Evolutionary conservation across 2,113 vertebrate species (phyloP).

Genomic region (Plotosus lineatus): DNA sequence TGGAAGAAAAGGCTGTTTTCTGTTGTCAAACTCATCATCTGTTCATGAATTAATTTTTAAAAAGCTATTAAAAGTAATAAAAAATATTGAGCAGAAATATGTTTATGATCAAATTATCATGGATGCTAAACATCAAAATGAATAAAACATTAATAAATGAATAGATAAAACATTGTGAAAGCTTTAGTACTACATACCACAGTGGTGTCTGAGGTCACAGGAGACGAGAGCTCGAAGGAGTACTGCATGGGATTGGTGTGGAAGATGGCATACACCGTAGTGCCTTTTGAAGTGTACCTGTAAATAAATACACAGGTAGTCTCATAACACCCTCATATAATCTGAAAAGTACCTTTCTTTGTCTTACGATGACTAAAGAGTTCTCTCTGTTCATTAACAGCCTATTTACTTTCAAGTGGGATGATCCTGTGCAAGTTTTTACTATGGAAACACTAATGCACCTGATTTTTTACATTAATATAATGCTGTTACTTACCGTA

Average conservation of each 20-base stretch:
- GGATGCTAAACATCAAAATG: not conserved
- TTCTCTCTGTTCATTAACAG: not conserved
- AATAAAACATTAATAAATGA: not conserved
- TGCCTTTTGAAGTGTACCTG: constrained; percentile 79
- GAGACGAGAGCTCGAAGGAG: constrained; percentile 64
- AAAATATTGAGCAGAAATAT: not conserved
- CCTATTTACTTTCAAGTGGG: not conserved
- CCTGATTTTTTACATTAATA: not conserved
- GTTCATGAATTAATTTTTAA: not conserved
- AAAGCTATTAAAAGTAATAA: not conserved
- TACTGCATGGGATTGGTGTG: constrained; percentile 67
- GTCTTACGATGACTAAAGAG: not conserved
- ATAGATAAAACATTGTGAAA: no score
- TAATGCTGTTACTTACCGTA: not conserved
- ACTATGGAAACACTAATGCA: not conserved
- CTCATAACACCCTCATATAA: not conserved
- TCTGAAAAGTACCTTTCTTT: not conserved
- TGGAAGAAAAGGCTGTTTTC: not conserved
- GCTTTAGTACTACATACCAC: constrained; percentile 64
- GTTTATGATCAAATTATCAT: not conserved
- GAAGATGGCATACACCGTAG: constrained; percentile 75
- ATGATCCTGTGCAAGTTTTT: not conserved
- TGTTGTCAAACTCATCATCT: not conserved
- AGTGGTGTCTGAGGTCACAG: constrained; percentile 60
- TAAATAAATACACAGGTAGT: not conserved